Conservation (phyloP, 2,113 vertebrate species). For the Myanophis thanlyinensis region DNA sequence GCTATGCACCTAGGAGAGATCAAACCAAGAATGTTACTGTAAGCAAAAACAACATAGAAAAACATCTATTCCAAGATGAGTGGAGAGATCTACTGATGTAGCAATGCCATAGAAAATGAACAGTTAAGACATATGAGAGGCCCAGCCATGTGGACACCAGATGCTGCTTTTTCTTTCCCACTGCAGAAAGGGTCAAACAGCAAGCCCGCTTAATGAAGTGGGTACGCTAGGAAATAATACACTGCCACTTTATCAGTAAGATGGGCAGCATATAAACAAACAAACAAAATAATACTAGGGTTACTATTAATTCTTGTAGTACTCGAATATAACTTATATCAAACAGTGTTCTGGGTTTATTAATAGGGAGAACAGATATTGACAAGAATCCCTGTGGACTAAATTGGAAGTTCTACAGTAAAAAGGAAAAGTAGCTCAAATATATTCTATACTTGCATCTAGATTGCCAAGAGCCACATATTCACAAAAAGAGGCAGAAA, state of each 20-base stretch:
- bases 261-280: not conserved
- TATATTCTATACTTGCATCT: not conserved
- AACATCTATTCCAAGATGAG: not conserved
- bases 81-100: not conserved
- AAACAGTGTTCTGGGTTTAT: slow-evolving; percentile 57
- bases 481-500: slow-evolving; percentile 3
- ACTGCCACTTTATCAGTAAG: not conserved
- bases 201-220: slow-evolving; percentile 53
- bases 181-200: slow-evolving; percentile 43
- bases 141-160: slow-evolving; percentile 51
- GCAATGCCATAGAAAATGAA: not conserved
- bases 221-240: slow-evolving; percentile 60
- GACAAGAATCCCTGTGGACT: not conserved
- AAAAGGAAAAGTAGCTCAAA: not conserved
- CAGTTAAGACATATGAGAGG: not conserved
- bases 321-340: slow-evolving; percentile 51
- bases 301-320: slow-evolving; percentile 65
- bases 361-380: slow-evolving; percentile 53
- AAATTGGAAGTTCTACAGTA: slow-evolving; percentile 45
- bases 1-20: slow-evolving; percentile 71
- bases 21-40: slow-evolving; percentile 47
- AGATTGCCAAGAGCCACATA: not conserved
- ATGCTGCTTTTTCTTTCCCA: slow-evolving; percentile 27
- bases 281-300: slow-evolving; percentile 40
- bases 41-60: not conserved